Base-by-base conservation (phyloP, 1,140 invertebrate genomes). In the Scaptomyza hsui region DNA sequence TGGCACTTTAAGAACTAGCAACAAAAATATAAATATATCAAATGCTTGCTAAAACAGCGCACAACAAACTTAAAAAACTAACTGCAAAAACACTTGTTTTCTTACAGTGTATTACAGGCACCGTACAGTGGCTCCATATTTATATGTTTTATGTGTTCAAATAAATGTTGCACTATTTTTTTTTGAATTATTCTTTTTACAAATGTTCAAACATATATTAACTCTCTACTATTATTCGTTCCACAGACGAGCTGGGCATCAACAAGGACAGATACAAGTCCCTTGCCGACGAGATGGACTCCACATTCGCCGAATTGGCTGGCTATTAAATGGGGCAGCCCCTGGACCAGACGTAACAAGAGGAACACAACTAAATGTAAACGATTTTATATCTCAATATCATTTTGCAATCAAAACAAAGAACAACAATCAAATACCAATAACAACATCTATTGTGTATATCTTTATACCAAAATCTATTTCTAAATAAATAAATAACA, bases 211-310 rank as follows among this genome's bases (percentile, higher is more conserved):
- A 4, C 15, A 3, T 6, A 15, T 44, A 21, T 21, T 49, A 41
- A 62, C 47, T n/a, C 5, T 26, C 92, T 0, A n/a, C 24, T 13
- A 13, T 44, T 49, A 45, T 69, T 21, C 37, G 49, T 21, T 63
- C 39, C 59, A 65, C 94, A 99, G 98, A 99, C 93, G 98, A 99
- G 94, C 94, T 99, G 93, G 97, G 98, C 90, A 96, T 98, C 94
- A 98, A 99, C 95, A 99, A 99, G 94, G 98, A 99, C 94, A 97
- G 97, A 95, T 99, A 98, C 96, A 99, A 99, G 94, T 95, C 95
- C 75, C 93, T 96, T 92, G 95, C 95, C 89, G 98, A 99, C 93
- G 98, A 99, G 93, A 96, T 99, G 96, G 98, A 99, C 94, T 96
- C 96, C 92, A 98, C 98, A 91, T 98, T 98, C 94, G 97, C 97